These are phyloP conservation scores for Atractosteus spatula DNA, from an alignment of 2,113 vertebrate genomes.

Conservation along the genomic window DNA sequence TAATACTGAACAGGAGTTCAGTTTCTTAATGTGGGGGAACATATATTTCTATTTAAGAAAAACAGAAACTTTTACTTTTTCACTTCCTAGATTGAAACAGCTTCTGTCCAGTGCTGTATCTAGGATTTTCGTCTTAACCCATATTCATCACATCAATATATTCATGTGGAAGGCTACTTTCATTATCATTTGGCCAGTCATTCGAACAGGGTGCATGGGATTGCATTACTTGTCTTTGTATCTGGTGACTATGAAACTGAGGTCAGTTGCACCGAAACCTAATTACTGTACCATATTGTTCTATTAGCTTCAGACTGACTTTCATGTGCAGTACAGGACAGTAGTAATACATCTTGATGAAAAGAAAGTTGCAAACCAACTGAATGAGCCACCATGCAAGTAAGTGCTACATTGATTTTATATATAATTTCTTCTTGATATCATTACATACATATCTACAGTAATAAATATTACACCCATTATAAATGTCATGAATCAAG, in stretches of 20 bases:
- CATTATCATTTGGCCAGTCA: slow-evolving; percentile 16
- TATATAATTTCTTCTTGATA: no score
- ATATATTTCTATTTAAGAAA: no score
- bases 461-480: no score
- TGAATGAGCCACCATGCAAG: slow-evolving; percentile 18
- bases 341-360: neutral
- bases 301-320: neutral
- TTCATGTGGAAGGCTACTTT: slow-evolving; percentile 10
- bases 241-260: slow-evolving; percentile 40
- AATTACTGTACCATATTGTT: slow-evolving; percentile 20
- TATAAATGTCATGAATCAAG: no score
- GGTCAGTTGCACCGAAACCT: slow-evolving; percentile 33
- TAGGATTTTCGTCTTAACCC: neutral
- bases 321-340: neutral
- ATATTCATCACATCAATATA: slow-evolving; percentile 16
- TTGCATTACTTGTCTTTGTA: neutral
- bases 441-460: no score
- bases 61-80: no score
- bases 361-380: neutral
- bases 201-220: slow-evolving; percentile 4
- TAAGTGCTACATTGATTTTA: neutral
- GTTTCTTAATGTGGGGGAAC: no score
- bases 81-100: no score
- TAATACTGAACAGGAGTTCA: no score
- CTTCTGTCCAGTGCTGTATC: neutral